phyloP scores from a whole-genome alignment of 2,797 vertebrate genomes.

The Lepilemur septentrionalis region DNA sequence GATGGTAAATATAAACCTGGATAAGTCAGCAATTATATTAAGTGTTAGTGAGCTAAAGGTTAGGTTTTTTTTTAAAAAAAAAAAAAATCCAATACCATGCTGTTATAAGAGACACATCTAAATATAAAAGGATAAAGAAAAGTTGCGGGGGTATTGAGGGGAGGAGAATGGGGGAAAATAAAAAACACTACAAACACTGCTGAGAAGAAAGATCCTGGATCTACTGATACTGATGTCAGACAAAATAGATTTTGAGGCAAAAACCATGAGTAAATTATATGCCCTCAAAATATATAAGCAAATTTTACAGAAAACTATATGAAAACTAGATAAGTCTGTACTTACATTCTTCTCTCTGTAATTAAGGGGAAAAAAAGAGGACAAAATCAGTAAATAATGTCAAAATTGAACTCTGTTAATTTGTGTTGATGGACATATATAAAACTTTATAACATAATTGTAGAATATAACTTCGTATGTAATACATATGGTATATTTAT shows the following conservation, averaged over 20 bases:
- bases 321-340: not conserved
- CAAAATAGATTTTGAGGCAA: not conserved
- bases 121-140: not conserved
- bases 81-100: not conserved
- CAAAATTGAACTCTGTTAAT: not conserved
- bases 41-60: not conserved
- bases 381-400: not conserved
- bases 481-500: not conserved
- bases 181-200: not conserved
- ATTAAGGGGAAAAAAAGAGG: not conserved
- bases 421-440: not conserved
- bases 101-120: not conserved
- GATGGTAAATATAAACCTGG: not conserved
- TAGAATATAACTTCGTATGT: not conserved
- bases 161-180: not conserved
- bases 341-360: not conserved
- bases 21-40: not conserved
- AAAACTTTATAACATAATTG: not conserved
- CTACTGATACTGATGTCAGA: not conserved
- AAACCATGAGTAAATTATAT: not conserved
- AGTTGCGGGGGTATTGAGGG: not conserved
- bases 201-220: not conserved
- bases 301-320: not conserved
- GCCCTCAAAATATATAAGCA: not conserved
- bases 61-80: not conserved